A percentile compares a stretch with the other conserved stretches of the same genome.
phyloP scores from a whole-genome alignment of 1,140 invertebrate genomes.

The Drosophila repletoides region DNA sequence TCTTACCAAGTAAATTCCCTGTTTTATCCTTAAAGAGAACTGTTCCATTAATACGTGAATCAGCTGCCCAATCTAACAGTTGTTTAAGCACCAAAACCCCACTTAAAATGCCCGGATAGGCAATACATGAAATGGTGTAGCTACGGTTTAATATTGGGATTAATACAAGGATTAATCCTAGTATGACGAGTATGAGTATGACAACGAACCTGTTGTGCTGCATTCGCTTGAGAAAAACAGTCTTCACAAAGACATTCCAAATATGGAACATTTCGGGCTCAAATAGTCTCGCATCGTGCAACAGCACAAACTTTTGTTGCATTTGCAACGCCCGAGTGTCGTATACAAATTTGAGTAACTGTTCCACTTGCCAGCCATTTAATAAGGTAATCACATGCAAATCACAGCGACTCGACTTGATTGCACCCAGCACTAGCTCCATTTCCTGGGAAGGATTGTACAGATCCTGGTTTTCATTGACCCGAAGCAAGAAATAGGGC shows the following conservation, averaged over 20 bases:
- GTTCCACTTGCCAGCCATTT: slow-evolving; percentile 86
- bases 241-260: slow-evolving; percentile 90
- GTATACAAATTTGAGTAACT: slow-evolving; percentile 88
- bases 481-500: slow-evolving; percentile 41
- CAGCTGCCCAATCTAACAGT: slow-evolving; percentile 43
- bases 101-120: slow-evolving; percentile 85
- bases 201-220: slow-evolving; percentile 34
- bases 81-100: slow-evolving; percentile 52
- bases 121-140: slow-evolving; percentile 85
- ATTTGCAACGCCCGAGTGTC: slow-evolving; percentile 88
- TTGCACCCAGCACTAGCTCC: slow-evolving; percentile 84
- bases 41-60: slow-evolving; percentile 28
- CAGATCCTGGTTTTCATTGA: slow-evolving; percentile 86
- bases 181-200: neutral
- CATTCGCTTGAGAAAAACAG: slow-evolving; percentile 85
- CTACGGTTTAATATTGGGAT: too few relatives aligned
- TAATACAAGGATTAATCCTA: neutral
- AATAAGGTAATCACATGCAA: slow-evolving; percentile 88
- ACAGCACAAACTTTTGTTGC: slow-evolving; percentile 86
- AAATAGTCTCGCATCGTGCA: slow-evolving; percentile 88
- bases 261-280: slow-evolving; percentile 86
- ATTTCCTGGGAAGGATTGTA: slow-evolving; percentile 84
- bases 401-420: slow-evolving; percentile 87
- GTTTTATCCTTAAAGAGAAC: slow-evolving; percentile 57
- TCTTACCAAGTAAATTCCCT: slow-evolving; percentile 52